Evolutionary conservation across 2,888 invertebrate genomes (phyloP), one percentile per base, ranked within the genome.

Genomic region (Machimus rusticus): DNA sequence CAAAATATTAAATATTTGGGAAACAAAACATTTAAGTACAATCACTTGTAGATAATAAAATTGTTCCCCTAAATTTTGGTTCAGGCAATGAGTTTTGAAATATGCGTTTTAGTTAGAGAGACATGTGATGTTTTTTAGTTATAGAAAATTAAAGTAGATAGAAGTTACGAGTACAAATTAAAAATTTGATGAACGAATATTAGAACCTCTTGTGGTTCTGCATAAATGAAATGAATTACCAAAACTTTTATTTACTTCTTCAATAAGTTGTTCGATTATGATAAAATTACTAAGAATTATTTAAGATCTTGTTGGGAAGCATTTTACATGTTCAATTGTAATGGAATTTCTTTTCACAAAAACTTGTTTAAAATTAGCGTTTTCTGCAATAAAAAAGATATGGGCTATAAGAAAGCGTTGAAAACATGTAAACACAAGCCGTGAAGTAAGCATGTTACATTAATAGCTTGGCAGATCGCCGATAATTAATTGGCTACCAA

Each of bases 1-100:
- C 55, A 81, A 81, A 51, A 81, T 81, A 81, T 82, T 57, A 14
- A 57, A 51, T 23, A 57, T 57, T 57, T 82, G 14, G 28, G 19
- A 14, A 82, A 46, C 28, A 82, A 37, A 82, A 82, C 39, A 14
- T 19, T 82, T 82, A 82, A 82, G 82, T 82, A 82, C 82, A 57
- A 82, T 37, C 34, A 46, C 19, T 57, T 57, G 82, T 16, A 79
- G 51, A 66, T 19, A 81, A 51, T 51, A 37, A 28, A 66, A 57
- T 66, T 57, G 12, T 37, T 28, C 34, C 19, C 57, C 37, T 82
- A 66, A 57, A 34, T 82, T 82, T 82, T 37, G 82, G 82, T 82
- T 57, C 82, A 82, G 82, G 37, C 82, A 66, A 23, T 12, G 28
- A 19, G 9, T 66, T 28, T 55, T 55, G 5, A 16, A 55, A 9